Base-by-base conservation (phyloP, 2,113 vertebrate genomes). In the Australoheros scitulus region DNA sequence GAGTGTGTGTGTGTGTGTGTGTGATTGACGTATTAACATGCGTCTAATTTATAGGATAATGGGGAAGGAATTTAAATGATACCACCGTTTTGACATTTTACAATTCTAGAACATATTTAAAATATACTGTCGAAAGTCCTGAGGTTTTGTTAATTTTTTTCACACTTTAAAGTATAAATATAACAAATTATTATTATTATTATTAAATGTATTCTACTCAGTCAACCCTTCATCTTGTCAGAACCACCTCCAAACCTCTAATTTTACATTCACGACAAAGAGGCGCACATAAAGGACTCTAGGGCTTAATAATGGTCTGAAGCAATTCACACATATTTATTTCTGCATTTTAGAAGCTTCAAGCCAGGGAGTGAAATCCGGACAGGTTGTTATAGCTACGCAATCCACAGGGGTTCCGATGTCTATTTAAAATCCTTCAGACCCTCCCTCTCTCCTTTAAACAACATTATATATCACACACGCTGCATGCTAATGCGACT, bases 321-420 rank as follows among this genome's bases (percentile, higher is more conserved):
- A 92, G 95, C 91, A 87, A 89, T 95, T 94, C 93, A 87, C 93
- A 90, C 88, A 93, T 95, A 93, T 95, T 93, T 93, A 94, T 95
- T 95, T 95, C 93, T 95, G 93, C 95, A 96, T 96, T 96, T 97
- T 95, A 96, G 95, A 92, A 95, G 95, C 95, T 96, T 96, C 95
- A 93, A 94, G 95, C 96, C 93, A 89, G 95, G 96, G 95, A 96
- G 96, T 95, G 96, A 96, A 96, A 96, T 97, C 96, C 96, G 96
- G 96, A 96, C 95, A 97, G 96, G 96, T 97, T 97, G 96, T 97
- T 97, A 97, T 96, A 96, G 96, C 96, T 95, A 96, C 96, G 94
- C 95, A 92, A 96, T 94, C 96, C 95, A 94, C 95, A 90, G 96
- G 96, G 95, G 97, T 96, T 91, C 96, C 92, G 94, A 94, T 92